Evolutionary conservation across 2,888 invertebrate genomes (phyloP).

Genomic region (Coleophora deauratella): DNA sequence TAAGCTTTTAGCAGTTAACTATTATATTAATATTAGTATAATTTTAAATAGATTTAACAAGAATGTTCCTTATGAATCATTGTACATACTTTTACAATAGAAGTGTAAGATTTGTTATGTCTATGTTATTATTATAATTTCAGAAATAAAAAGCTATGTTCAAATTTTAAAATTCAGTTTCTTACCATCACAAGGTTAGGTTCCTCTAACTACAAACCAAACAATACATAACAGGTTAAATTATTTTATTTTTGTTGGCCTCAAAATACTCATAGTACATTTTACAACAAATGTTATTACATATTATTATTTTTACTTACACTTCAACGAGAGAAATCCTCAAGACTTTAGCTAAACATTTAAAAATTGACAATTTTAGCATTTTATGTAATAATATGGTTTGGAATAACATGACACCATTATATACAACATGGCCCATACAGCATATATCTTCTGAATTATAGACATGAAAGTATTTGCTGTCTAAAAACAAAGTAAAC

Average conservation of each 20-base stretch:
- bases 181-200: neutral
- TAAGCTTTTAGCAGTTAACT: no score
- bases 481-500: no score
- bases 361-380: slow-evolving; percentile 68
- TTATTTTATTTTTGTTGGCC: slow-evolving; percentile 66
- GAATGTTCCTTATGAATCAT: no score
- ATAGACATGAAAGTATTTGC: no score
- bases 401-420: no score
- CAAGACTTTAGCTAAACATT: slow-evolving; percentile 59
- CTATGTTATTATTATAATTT: no score
- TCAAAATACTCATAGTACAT: slow-evolving; percentile 65
- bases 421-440: no score
- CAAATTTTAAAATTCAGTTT: neutral
- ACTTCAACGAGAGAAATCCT: slow-evolving; percentile 52
- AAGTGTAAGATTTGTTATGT: no score
- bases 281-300: slow-evolving; percentile 64
- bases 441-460: no score
- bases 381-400: slow-evolving; percentile 22
- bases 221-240: slow-evolving; percentile 29
- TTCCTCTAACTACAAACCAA: slow-evolving; percentile 21
- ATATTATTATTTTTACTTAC: slow-evolving; percentile 43
- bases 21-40: no score
- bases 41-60: no score
- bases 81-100: no score
- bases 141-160: neutral